phyloP scores from a whole-genome alignment of 2,797 vertebrate genomes.

The Prunella strophiata region DNA sequence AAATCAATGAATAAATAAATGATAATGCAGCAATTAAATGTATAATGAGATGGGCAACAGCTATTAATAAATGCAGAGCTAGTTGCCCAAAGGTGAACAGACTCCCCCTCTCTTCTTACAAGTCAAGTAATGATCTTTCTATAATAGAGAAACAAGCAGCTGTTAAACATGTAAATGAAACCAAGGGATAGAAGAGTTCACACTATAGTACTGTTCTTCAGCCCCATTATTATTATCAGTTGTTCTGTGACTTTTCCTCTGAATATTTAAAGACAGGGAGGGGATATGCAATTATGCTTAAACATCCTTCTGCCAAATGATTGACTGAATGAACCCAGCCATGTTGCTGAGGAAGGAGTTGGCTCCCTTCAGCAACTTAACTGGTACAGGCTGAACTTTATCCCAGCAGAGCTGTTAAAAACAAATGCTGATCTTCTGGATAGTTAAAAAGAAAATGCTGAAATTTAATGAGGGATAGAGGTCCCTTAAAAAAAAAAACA shows the following conservation, averaged over 20 bases:
- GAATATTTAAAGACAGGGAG: constrained; percentile 52
- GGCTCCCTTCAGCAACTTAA: neutral
- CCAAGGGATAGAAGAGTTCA: neutral
- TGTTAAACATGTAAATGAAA: constrained; percentile 67
- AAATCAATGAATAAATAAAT: constrained; percentile 63
- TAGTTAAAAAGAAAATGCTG: neutral
- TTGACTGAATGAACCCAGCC: neutral
- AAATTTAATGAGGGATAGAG: neutral
- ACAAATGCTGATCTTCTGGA: neutral
- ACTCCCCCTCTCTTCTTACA: constrained; percentile 45
- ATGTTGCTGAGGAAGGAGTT: neutral
- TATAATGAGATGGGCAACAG: constrained; percentile 48
- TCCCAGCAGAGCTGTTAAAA: neutral
- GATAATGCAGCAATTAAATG: constrained; percentile 54
- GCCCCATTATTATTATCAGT: neutral
- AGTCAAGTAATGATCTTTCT: constrained; percentile 33
- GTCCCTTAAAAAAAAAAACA: neutral
- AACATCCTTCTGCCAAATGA: neutral
- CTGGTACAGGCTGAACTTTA: neutral
- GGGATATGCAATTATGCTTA: constrained; percentile 2
- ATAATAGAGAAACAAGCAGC: constrained; percentile 23
- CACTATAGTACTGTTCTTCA: constrained; percentile 21
- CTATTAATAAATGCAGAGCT: constrained; percentile 69
- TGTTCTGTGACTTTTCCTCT: constrained; percentile 33
- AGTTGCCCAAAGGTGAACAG: constrained; percentile 62